Percentiles rank a stretch among this genome's conserved stretches.
Conservation (phyloP, 1,140 invertebrate species). For the Reticulitermes speratus region DNA sequence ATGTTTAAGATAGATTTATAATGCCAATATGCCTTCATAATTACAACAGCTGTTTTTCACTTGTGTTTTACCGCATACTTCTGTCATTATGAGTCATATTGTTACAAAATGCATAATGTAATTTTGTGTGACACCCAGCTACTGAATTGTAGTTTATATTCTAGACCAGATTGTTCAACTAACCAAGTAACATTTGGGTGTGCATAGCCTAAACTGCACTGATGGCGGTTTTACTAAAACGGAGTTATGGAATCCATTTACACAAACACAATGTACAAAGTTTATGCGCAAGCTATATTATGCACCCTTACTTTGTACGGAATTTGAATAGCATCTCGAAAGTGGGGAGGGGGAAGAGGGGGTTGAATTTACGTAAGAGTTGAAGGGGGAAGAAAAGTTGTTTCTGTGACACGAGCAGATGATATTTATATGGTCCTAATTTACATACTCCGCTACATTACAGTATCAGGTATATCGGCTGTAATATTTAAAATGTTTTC, state of each 20-base stretch:
- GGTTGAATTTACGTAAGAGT: neutral
- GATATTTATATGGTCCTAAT: neutral
- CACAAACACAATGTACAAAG: neutral
- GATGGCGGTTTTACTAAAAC: neutral
- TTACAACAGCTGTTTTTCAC: neutral
- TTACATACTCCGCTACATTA: neutral
- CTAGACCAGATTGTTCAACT: neutral
- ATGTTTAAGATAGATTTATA: no score
- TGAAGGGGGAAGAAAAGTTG: neutral
- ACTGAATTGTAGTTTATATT: neutral
- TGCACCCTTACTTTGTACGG: neutral
- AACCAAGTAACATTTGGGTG: neutral
- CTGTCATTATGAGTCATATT: neutral
- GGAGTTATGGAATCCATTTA: neutral
- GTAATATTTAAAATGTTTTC: neutral
- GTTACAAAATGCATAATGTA: neutral
- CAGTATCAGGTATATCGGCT: neutral
- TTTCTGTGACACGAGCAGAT: neutral
- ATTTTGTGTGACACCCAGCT: neutral
- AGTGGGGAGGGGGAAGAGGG: neutral
- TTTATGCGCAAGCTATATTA: constrained; percentile 5
- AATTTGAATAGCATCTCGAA: neutral
- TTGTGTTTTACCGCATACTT: neutral
- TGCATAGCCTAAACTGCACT: neutral
- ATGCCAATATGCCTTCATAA: neutral